These are phyloP conservation scores for Siniperca chuatsi DNA, from an alignment of 2,113 vertebrate genomes.

Conservation along the genomic window DNA sequence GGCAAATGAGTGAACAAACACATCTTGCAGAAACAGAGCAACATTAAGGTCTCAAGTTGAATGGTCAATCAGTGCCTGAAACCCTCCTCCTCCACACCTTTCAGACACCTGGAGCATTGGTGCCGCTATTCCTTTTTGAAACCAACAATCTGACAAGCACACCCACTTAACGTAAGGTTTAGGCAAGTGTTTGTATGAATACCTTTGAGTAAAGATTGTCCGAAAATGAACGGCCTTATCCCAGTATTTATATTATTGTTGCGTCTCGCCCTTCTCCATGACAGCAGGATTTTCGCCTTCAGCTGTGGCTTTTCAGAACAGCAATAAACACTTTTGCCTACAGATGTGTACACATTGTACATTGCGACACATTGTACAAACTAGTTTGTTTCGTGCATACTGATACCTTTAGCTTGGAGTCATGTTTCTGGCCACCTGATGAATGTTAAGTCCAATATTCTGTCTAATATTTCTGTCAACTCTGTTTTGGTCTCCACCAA, in stretches of 20 bases:
- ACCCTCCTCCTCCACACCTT: background rate
- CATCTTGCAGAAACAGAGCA: slow-evolving; percentile 5
- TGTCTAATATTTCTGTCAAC: background rate
- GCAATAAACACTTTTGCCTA: background rate
- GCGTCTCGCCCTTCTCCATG: background rate
- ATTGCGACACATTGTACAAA: background rate
- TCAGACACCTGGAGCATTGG: background rate
- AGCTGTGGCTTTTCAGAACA: background rate
- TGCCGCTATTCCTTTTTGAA: background rate
- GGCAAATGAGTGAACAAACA: slow-evolving; percentile 3
- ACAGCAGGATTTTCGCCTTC: background rate
- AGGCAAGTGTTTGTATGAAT: background rate
- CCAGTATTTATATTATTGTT: background rate
- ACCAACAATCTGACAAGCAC: background rate
- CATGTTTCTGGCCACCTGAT: background rate
- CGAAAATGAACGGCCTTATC: background rate
- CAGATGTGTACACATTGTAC: background rate
- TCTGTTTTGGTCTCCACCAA: slow-evolving; percentile 5
- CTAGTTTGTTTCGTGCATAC: background rate
- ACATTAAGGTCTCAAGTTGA: no score
- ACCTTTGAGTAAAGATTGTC: background rate
- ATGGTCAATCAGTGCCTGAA: background rate
- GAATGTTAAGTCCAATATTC: background rate
- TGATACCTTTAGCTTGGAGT: background rate
- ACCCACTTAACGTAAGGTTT: background rate